These are phyloP conservation scores for Silurus glanis DNA, from an alignment of 2,113 vertebrate species.

Conservation along the genomic window DNA sequence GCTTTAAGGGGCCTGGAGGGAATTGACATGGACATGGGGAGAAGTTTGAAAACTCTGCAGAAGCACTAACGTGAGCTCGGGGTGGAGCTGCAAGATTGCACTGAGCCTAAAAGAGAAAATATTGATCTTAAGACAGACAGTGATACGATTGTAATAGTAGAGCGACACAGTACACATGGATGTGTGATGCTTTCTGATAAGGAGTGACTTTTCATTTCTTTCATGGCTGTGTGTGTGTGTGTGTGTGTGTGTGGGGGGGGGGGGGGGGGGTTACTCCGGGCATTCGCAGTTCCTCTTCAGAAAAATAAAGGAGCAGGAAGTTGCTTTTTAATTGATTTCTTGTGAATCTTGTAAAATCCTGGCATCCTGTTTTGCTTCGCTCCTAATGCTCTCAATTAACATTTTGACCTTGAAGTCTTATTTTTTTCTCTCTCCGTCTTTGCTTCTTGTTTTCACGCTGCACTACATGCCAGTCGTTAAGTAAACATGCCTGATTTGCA, in stretches of 20 bases:
- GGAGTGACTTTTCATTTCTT: neutral
- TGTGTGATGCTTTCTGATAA: neutral
- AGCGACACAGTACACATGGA: neutral
- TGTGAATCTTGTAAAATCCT: neutral
- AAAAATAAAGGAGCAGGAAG: neutral
- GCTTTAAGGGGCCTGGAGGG: neutral
- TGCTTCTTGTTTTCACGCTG: constrained; percentile 26
- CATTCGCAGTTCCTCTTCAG: neutral
- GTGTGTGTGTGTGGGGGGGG: too few relatives aligned
- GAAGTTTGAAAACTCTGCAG: neutral
- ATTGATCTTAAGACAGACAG: neutral
- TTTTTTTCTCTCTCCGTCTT: neutral
- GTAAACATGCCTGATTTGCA: constrained; percentile 46
- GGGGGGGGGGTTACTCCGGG: too few relatives aligned
- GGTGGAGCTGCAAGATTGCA: neutral
- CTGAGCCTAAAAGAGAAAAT: too few relatives aligned
- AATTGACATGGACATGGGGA: neutral
- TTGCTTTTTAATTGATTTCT: constrained; percentile 16
- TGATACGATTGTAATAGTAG: neutral
- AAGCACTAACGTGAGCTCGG: neutral
- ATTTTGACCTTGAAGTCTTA: neutral
- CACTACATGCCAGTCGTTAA: constrained; percentile 21
- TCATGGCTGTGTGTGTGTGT: too few relatives aligned
- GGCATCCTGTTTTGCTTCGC: neutral
- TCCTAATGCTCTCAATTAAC: neutral